These are phyloP conservation scores for Artibeus lituratus DNA, from an alignment of 2,797 vertebrate genomes.

Conservation along the genomic window DNA sequence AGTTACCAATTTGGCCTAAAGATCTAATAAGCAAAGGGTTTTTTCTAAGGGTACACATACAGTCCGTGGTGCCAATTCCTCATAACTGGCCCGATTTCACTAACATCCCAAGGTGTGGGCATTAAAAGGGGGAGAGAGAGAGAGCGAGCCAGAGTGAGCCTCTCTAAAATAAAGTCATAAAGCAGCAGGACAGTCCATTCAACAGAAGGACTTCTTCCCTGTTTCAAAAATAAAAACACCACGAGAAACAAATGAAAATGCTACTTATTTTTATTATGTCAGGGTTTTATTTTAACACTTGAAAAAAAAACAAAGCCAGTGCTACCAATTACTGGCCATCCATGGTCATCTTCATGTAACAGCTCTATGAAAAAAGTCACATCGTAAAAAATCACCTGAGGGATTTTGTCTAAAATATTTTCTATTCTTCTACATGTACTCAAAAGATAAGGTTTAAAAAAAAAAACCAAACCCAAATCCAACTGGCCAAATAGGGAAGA, in stretches of 20 bases:
- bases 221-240: slow-evolving; percentile 72
- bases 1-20: slow-evolving; percentile 79
- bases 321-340: slow-evolving; percentile 40
- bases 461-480: neutral
- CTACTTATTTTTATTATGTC: slow-evolving; percentile 71
- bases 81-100: slow-evolving; percentile 74
- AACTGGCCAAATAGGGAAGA: neutral
- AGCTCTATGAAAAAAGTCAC: slow-evolving; percentile 48
- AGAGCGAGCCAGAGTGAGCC: neutral
- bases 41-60: slow-evolving; percentile 77
- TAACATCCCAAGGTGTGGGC: slow-evolving; percentile 75
- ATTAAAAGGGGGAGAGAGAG: slow-evolving; percentile 56
- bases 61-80: slow-evolving; percentile 74
- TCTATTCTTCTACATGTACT: neutral
- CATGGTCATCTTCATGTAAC: slow-evolving; percentile 37
- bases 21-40: slow-evolving; percentile 82
- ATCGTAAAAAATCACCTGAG: neutral
- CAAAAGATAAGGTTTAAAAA: slow-evolving; percentile 7
- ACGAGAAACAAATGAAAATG: slow-evolving; percentile 78
- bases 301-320: slow-evolving; percentile 68
- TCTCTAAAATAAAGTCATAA: slow-evolving; percentile 70
- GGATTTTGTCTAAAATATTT: neutral
- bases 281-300: slow-evolving; percentile 68
- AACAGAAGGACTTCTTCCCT: slow-evolving; percentile 62
- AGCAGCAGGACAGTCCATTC: slow-evolving; percentile 76